A percentile compares a stretch with the other conserved stretches of the same genome.
Conservation (phyloP, 1,140 invertebrate genomes). For the Frieseomelitta varia region DNA sequence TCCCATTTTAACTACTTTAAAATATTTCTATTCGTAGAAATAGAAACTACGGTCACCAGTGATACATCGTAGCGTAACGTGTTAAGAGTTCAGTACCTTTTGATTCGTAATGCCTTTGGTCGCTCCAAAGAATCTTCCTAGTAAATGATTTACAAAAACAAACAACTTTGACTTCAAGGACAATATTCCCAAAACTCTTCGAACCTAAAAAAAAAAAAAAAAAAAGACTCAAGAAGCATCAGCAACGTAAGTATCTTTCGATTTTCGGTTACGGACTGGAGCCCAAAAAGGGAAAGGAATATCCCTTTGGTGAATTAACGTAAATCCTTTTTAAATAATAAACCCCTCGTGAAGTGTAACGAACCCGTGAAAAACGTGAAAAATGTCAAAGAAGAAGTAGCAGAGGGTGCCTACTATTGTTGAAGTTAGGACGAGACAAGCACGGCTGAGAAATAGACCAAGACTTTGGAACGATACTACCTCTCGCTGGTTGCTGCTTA, state of each 20-base stretch:
- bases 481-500: conserved; percentile 51
- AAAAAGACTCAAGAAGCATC: background rate
- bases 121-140: background rate
- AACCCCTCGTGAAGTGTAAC: conserved; percentile 74
- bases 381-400: too few species aligned
- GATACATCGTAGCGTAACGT: too few species aligned
- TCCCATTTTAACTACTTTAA: too few species aligned
- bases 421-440: too few species aligned
- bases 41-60: too few species aligned
- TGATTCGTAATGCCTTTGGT: too few species aligned
- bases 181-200: too few species aligned
- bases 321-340: conserved; percentile 77
- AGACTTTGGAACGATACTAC: conserved; percentile 31
- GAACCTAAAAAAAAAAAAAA: too few species aligned
- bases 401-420: background rate
- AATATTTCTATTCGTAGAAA: too few species aligned
- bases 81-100: too few species aligned
- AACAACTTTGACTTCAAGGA: background rate
- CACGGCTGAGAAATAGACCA: conserved; percentile 40
- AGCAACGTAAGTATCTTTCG: conserved; percentile 3
- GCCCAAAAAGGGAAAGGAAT: conserved; percentile 66
- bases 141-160: background rate
- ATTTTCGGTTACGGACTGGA: conserved; percentile 25
- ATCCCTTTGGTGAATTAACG: conserved; percentile 64
- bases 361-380: conserved; percentile 48